Evolutionary conservation across 2,888 invertebrate genomes (phyloP), one percentile per base, ranked within the genome.

Genomic region (Leptinotarsa juncta): DNA sequence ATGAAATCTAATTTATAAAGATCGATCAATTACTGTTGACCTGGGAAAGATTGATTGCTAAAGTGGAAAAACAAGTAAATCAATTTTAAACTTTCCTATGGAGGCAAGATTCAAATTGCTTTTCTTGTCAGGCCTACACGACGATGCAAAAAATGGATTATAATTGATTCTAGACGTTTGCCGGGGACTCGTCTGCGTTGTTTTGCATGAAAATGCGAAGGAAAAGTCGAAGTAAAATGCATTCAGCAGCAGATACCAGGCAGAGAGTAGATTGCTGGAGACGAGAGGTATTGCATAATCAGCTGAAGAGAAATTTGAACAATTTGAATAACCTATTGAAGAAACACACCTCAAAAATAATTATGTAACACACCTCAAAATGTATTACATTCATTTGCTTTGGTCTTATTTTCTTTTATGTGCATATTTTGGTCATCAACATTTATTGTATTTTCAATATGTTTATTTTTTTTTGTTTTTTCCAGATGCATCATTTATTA

Each of bases 21-120:
- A 62, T 62, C 62, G 10, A 32, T 42, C 62, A 62, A 62, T 67
- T 51, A 51, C 53, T 15, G 50, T 51, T 51, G 67, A 67, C 67
- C 20, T n/a, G 49, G 53, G 53, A 67, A 67, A 67, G 67, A 67
- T 67, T 67, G 67, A 67, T 67, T 67, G 53, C 67, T 26, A 67
- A 51, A 49, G 67, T 49, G 51, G 67, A 53, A 67, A 51, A 67
- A 67, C 67, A 67, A 67, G 67, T 51, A 51, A 67, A 67, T 53
- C 53, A 50, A 67, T 53, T 67, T 67, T 23, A 7, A 67, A 67
- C n/a, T 53, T 67, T 53, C 53, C 26, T 16, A 50, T 67, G n/a
- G 53, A 23, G 67, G 67, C 53, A 67, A 67, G 51, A 53, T 53
- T 67, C 51, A 67, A 67, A 51, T 67, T 67, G 51, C 49, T 53